Conservation (phyloP, 2,113 vertebrate genomes). For the Tursiops truncatus region DNA sequence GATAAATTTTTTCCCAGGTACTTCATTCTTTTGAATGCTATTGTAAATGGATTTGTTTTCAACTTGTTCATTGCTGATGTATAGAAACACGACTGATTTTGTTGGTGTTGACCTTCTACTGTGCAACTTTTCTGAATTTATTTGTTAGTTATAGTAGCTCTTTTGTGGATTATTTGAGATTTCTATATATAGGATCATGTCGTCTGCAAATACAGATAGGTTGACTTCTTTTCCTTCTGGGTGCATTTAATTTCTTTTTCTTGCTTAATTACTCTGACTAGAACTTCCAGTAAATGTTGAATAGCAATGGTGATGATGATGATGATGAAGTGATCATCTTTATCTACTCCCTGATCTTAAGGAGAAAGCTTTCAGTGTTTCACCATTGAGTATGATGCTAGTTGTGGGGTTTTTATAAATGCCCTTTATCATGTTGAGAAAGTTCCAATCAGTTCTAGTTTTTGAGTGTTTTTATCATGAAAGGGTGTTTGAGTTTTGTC, state of each 20-base stretch:
- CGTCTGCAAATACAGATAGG: not conserved
- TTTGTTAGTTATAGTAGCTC: not conserved
- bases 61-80: not conserved
- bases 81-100: not conserved
- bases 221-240: not conserved
- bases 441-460: not conserved
- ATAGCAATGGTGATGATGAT: not conserved
- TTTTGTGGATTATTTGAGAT: not conserved
- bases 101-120: not conserved
- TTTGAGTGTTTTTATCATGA: not conserved
- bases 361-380: not conserved
- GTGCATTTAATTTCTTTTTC: not conserved
- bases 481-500: not conserved
- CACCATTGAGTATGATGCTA: not conserved
- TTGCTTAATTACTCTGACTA: not conserved
- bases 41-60: not conserved
- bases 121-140: not conserved
- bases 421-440: not conserved
- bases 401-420: not conserved
- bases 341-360: not conserved
- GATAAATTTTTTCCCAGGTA: not conserved
- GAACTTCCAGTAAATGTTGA: not conserved
- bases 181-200: not conserved
- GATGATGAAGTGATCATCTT: not conserved
- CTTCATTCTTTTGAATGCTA: not conserved